phyloP scores from a whole-genome alignment of 2,888 invertebrate species.

The Hypsopygia costalis region DNA sequence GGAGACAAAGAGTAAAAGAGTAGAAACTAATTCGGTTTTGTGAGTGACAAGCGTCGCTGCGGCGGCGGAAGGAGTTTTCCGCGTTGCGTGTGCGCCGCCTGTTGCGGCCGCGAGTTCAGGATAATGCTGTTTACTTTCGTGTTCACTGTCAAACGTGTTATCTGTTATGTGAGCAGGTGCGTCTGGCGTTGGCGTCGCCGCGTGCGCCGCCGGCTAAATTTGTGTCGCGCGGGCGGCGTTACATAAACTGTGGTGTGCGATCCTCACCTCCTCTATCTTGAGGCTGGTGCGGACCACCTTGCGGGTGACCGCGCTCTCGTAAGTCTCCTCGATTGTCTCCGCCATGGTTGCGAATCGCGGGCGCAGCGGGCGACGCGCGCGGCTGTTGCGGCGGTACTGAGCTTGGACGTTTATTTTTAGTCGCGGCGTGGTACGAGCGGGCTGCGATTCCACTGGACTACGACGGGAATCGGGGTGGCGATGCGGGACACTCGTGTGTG shows the following conservation, averaged over 20 bases:
- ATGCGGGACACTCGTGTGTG: slow-evolving; percentile 20
- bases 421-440: slow-evolving; percentile 52
- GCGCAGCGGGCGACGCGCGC: slow-evolving; percentile 74
- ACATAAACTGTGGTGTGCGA: slow-evolving; percentile 63
- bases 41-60: slow-evolving; percentile 22
- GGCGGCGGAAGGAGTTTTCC: slow-evolving; percentile 15
- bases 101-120: slow-evolving; percentile 25
- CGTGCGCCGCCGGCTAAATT: slow-evolving; percentile 53
- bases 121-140: slow-evolving; percentile 62
- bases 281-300: slow-evolving; percentile 85
- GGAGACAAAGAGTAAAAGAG: slow-evolving; percentile 26
- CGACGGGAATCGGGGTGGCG: slow-evolving; percentile 44
- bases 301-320: slow-evolving; percentile 85
- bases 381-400: slow-evolving; percentile 73
- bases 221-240: slow-evolving; percentile 63
- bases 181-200: slow-evolving; percentile 41
- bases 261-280: slow-evolving; percentile 87
- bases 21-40: slow-evolving; percentile 18
- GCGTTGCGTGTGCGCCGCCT: slow-evolving; percentile 6
- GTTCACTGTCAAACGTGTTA: slow-evolving; percentile 73
- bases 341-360: slow-evolving; percentile 79
- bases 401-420: slow-evolving; percentile 71
- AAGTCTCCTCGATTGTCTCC: slow-evolving; percentile 85
- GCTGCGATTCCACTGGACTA: slow-evolving; percentile 22
- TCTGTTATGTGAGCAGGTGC: slow-evolving; percentile 73